Evolutionary conservation across 1,140 invertebrate species (phyloP).

Genomic region (Drosophila virilis): DNA sequence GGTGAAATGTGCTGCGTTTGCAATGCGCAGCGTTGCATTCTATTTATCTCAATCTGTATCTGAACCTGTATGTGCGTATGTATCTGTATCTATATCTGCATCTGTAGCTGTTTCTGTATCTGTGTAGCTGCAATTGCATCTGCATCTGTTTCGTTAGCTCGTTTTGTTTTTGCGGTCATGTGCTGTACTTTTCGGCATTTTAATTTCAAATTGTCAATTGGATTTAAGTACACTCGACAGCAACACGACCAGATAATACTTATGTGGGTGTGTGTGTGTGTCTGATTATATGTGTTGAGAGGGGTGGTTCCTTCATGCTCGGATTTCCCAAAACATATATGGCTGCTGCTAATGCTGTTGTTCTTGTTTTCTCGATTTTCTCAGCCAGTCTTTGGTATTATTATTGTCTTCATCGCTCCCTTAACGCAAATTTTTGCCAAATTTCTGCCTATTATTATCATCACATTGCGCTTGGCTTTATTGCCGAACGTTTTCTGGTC

Average conservation of each 20-base stretch:
- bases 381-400: constrained; percentile 23
- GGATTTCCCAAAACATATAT: constrained; percentile 22
- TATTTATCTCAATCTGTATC: constrained; percentile 49
- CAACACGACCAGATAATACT: constrained; percentile 51
- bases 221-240: constrained; percentile 75
- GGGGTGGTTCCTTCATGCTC: neutral
- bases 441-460: constrained; percentile 71
- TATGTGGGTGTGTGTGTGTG: constrained; percentile 5
- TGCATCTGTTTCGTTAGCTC: constrained; percentile 41
- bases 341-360: neutral
- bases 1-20: constrained; percentile 69
- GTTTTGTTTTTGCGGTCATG: constrained; percentile 57
- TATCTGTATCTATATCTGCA: constrained; percentile 19
- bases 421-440: constrained; percentile 67
- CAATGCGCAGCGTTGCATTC: constrained; percentile 74
- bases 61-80: constrained; percentile 19
- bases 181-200: constrained; percentile 79
- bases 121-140: constrained; percentile 18
- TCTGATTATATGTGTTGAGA: neutral
- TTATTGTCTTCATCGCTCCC: constrained; percentile 74
- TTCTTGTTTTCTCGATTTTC: constrained; percentile 5
- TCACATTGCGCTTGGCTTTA: constrained; percentile 36
- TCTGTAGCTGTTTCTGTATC: constrained; percentile 19
- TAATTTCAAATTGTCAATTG: constrained; percentile 83
- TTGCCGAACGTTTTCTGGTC: constrained; percentile 52